Conservation (phyloP, 2,113 vertebrate species). For the Pongo abelii region DNA sequence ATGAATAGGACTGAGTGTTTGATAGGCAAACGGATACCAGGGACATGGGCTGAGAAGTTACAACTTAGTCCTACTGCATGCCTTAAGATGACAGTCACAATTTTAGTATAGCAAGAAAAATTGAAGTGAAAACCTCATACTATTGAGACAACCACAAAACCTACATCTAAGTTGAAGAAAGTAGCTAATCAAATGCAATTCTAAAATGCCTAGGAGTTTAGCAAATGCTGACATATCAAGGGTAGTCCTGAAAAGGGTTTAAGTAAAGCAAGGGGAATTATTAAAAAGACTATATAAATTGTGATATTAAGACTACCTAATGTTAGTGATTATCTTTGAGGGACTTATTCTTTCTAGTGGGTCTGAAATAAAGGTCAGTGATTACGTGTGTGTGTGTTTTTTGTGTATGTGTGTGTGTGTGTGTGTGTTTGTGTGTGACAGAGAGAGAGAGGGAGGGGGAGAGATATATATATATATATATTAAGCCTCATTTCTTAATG, state of each 20-base stretch:
- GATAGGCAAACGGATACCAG: not conserved
- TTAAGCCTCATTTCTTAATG: not conserved
- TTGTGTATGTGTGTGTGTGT: not conserved
- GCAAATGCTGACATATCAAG: not conserved
- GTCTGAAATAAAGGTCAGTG: not conserved
- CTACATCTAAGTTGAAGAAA: not conserved
- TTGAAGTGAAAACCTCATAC: not conserved
- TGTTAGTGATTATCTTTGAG: not conserved
- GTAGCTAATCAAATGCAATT: not conserved
- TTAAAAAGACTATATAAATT: not conserved
- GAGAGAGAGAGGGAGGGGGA: not conserved
- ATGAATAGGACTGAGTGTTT: not conserved
- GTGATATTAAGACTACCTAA: not conserved
- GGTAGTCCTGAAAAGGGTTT: not conserved
- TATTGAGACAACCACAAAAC: not conserved
- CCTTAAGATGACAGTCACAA: not conserved
- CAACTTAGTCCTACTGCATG: not conserved
- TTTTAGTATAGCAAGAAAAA: not conserved
- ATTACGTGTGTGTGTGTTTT: not conserved
- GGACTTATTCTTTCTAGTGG: not conserved
- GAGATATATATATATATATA: rapidly evolving
- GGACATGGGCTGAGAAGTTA: not conserved
- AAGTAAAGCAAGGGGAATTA: not conserved
- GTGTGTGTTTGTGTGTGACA: no score
- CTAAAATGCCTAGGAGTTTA: not conserved